Percentiles rank a stretch among this genome's conserved stretches.
phyloP scores from a whole-genome alignment of 2,797 vertebrate genomes.

The Anabas testudineus region DNA sequence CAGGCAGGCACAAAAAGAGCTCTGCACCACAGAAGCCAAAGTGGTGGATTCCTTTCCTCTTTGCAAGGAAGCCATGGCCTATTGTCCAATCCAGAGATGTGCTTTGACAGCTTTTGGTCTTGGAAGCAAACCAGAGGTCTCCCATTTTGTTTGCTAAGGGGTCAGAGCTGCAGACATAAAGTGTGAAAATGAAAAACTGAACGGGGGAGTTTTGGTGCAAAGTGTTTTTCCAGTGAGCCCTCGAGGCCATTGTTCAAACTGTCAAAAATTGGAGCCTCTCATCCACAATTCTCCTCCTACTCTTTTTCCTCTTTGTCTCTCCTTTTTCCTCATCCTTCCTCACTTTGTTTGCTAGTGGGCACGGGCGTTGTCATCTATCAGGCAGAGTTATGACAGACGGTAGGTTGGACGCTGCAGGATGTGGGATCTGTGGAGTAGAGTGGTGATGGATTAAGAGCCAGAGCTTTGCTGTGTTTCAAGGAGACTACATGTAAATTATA shows the following conservation, averaged over 20 bases:
- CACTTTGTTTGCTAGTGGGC: slow-evolving; percentile 45
- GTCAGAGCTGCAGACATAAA: slow-evolving; percentile 43
- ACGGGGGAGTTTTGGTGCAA: slow-evolving; percentile 36
- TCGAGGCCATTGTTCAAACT: slow-evolving; percentile 67
- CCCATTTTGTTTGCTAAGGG: slow-evolving; percentile 49
- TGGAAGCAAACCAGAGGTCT: slow-evolving; percentile 61
- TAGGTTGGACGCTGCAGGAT: slow-evolving; percentile 45
- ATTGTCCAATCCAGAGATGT: slow-evolving; percentile 48
- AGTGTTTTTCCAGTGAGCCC: slow-evolving; percentile 61
- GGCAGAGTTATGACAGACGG: slow-evolving; percentile 51
- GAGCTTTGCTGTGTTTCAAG: slow-evolving; percentile 16
- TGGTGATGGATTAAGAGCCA: slow-evolving; percentile 55
- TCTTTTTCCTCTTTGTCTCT: slow-evolving; percentile 31
- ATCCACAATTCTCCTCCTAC: slow-evolving; percentile 54
- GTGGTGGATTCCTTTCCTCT: slow-evolving; percentile 57
- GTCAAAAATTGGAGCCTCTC: slow-evolving; percentile 57
- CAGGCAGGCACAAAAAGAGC: slow-evolving; percentile 30
- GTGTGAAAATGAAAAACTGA: slow-evolving; percentile 54
- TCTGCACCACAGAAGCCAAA: slow-evolving; percentile 41
- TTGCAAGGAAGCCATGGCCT: slow-evolving; percentile 45
- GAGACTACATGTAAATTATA: slow-evolving; percentile 29
- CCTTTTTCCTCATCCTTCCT: slow-evolving; percentile 45
- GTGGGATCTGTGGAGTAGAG: slow-evolving; percentile 56
- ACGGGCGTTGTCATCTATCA: slow-evolving; percentile 54
- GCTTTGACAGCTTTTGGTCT: slow-evolving; percentile 64